phyloP scores from a whole-genome alignment of 2,113 vertebrate genomes.

The Thalassarche chlororhynchos region DNA sequence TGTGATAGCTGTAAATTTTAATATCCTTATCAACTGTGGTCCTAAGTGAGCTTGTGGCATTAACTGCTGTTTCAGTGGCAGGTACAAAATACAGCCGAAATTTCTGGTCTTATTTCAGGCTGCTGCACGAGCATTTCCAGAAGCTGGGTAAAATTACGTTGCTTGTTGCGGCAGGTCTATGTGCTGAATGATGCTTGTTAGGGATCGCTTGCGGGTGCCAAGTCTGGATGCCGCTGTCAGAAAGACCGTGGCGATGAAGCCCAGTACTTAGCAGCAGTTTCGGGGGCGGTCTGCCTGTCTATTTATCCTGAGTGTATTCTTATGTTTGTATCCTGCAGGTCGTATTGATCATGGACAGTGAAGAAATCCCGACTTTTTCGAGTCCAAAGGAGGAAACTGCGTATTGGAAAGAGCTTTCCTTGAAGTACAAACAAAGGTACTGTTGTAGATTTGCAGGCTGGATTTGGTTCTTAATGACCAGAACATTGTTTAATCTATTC shows the following conservation, averaged over 20 bases:
- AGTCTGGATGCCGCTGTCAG: not conserved
- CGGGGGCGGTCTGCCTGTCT: rapidly evolving
- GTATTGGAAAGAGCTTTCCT: constrained; percentile 94
- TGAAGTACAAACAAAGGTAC: constrained; percentile 95
- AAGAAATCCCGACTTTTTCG: constrained; percentile 94
- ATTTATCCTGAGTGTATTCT: not conserved
- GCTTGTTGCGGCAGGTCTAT: not conserved
- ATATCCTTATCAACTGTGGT: not conserved
- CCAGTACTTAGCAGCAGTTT: not conserved
- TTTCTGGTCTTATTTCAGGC: not conserved
- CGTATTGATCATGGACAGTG: constrained; percentile 92
- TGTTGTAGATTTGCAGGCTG: not conserved
- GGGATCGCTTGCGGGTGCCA: not conserved
- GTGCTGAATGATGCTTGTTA: not conserved
- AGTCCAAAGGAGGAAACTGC: constrained; percentile 95
- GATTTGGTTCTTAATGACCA: not conserved
- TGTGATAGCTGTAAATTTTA: not conserved
- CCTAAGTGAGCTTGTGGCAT: not conserved
- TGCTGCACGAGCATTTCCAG: not conserved
- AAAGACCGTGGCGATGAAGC: not conserved
- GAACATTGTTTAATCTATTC: not conserved
- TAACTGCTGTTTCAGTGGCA: not conserved
- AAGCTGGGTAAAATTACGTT: not conserved
- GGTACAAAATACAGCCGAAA: not conserved
- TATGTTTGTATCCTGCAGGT: constrained; percentile 69